Conservation (phyloP, 2,888 invertebrate genomes). For the Lomographa bimaculata region DNA sequence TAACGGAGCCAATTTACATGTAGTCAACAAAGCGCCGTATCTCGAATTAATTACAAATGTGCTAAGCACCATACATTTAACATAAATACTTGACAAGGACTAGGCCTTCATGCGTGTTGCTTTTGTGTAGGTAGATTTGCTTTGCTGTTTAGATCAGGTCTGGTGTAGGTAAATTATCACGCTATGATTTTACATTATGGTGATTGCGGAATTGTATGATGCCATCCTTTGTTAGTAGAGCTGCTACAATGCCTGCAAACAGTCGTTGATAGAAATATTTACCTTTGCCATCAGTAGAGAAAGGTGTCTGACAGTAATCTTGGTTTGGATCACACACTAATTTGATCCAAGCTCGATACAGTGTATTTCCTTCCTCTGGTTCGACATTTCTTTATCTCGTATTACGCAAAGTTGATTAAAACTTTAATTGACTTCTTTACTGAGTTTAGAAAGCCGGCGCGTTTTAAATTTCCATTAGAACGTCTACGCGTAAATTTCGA, state of each 20-base stretch:
- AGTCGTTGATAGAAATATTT: no score
- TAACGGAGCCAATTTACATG: conserved; percentile 28
- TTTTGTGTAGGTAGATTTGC: conserved; percentile 18
- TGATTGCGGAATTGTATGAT: no score
- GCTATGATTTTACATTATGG: not conserved
- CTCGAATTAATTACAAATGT: conserved; percentile 21
- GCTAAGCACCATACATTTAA: conserved; percentile 6
- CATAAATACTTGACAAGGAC: conserved; percentile 18
- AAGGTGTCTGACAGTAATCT: no score
- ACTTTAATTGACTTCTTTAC: conserved; percentile 32
- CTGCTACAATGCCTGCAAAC: no score
- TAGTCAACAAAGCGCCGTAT: conserved; percentile 22
- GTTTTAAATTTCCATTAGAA: conserved; percentile 51
- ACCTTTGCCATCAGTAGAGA: no score
- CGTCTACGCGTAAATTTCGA: conserved; percentile 54
- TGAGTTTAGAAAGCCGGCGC: conserved; percentile 56
- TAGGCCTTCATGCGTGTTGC: conserved; percentile 19
- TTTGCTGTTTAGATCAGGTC: conserved; percentile 7
- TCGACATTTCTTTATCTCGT: no score
- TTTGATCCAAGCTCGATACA: no score
- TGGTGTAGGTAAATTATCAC: conserved; percentile 1
- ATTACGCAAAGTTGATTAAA: no score
- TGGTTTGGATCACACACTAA: no score
- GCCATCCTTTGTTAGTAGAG: no score
- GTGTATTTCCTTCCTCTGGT: no score